Evolutionary conservation across 2,888 invertebrate genomes (phyloP), one percentile per base, ranked within the genome.

Genomic region (Drosophila siamana): DNA sequence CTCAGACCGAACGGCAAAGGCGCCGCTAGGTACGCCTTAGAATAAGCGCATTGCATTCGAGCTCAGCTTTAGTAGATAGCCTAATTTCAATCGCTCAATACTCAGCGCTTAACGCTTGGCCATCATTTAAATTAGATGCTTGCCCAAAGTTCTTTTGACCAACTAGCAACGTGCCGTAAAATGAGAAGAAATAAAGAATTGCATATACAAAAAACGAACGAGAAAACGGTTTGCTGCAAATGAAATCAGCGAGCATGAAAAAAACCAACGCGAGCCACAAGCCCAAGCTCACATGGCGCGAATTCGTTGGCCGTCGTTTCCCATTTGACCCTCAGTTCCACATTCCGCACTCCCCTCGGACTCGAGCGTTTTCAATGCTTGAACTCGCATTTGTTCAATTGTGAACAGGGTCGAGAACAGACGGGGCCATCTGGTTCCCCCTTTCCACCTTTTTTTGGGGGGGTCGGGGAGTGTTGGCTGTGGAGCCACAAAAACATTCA

Each of bases 51-150:
- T 38, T 54, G 50, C 26, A 48, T 30, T n/a, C 15, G 46, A 40
- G 16, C 13, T 52, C n/a, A n/a, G n/a, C 7, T 9, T 15, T 36
- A 59, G 30, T 48, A 60, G 64, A 72, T 72, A 56, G 60, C 73
- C 78, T 81, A 84, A 87, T 87, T 83, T 84, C 70, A 76, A 81
- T 86, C 76, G 63, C 59, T 63, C 68, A 69, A 60, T 47, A 61
- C 66, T 63, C 68, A 67, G 57, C 50, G 60, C 66, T 63, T 66
- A 65, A 61, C 47, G 63, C 68, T 71, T 54, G 65, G 59, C 67
- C 85, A 70, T 77, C 83, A 82, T 81, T 87, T 85, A 76, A 85
- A 81, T 83, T 85, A 85, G 79, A 74, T 85, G 88, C 88, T 74
- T 82, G 79, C 67, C 63, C 64, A 78, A n/a, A 85, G 61, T 71